Conservation (phyloP, 2,797 vertebrate species). For the Enoplosus armatus region DNA sequence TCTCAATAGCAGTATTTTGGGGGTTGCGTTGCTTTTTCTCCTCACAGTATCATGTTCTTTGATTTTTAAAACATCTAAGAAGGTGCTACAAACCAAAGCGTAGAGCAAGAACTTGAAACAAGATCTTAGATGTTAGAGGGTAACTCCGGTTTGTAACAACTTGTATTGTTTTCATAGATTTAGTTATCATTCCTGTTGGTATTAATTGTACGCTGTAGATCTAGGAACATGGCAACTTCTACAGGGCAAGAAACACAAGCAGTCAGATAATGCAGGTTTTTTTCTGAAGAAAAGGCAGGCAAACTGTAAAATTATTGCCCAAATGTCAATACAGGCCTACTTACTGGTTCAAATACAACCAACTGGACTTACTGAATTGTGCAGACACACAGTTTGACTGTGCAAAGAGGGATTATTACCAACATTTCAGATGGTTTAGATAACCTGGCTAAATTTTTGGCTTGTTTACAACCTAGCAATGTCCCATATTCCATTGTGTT, state of each 20-base stretch:
- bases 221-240: background rate
- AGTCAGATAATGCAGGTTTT: background rate
- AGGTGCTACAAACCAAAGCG: background rate
- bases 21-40: background rate
- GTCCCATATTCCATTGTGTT: background rate
- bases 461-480: slow-evolving; percentile 5
- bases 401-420: background rate
- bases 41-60: slow-evolving; percentile 9
- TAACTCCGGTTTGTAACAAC: background rate
- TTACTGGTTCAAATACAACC: background rate
- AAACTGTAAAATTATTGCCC: background rate
- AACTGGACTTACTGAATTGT: background rate
- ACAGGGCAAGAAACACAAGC: background rate
- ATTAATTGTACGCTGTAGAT: background rate
- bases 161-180: background rate
- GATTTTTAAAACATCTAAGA: slow-evolving; percentile 7
- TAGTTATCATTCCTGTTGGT: background rate
- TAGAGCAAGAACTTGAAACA: background rate
- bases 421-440: slow-evolving; percentile 4
- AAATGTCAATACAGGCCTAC: background rate
- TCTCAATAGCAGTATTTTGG: slow-evolving; percentile 21
- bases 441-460: background rate
- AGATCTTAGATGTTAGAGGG: background rate
- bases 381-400: background rate
- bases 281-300: background rate